phyloP scores from a whole-genome alignment of 2,113 vertebrate species.

The Pluvialis apricaria region DNA sequence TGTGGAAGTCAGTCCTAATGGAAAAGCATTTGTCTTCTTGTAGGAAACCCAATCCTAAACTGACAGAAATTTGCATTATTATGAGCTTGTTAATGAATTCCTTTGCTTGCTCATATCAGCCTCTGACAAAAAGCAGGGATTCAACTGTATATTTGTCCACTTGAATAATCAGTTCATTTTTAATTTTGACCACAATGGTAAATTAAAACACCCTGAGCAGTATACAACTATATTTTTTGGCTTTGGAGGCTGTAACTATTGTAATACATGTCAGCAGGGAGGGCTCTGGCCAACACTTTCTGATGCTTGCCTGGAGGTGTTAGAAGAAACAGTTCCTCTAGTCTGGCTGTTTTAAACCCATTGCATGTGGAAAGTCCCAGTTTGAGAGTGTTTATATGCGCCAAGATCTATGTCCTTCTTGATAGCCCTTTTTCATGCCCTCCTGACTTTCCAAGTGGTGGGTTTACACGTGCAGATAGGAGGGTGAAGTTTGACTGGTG shows the following conservation, averaged over 20 bases:
- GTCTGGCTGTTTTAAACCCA: background rate
- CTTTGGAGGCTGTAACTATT: background rate
- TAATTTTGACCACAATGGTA: background rate
- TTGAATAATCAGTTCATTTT: constrained; percentile 30
- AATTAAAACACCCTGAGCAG: background rate
- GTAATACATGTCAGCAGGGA: background rate
- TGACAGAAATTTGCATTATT: constrained; percentile 42
- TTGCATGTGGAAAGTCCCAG: background rate
- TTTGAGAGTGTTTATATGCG: background rate
- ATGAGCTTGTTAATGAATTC: constrained; percentile 51
- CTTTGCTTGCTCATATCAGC: background rate
- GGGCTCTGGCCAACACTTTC: background rate
- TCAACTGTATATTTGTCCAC: background rate
- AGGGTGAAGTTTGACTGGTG: background rate
- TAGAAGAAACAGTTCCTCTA: background rate
- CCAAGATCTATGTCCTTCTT: background rate
- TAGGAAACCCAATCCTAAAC: constrained; percentile 2
- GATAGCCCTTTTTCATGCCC: background rate
- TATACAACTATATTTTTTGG: background rate
- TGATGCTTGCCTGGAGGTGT: background rate
- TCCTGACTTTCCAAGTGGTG: background rate
- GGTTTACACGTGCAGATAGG: background rate
- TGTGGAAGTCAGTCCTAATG: background rate
- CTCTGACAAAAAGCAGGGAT: constrained; percentile 15
- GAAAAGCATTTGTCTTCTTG: background rate